Evolutionary conservation across 2,113 vertebrate species (phyloP).

Genomic region (Aspiorhynchus laticeps): DNA sequence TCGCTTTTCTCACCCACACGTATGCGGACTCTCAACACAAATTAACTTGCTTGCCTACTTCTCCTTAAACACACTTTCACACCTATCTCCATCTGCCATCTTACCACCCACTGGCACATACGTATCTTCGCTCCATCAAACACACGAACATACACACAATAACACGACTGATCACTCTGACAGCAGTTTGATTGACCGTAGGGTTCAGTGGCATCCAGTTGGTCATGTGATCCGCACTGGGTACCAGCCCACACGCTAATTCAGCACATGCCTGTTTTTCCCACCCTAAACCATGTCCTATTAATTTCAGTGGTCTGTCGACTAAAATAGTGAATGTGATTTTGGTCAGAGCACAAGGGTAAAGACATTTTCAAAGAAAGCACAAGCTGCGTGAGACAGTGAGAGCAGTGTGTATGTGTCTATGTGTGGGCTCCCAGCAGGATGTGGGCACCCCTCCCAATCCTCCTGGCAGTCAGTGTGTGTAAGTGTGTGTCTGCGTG

Average conservation of each 20-base stretch:
- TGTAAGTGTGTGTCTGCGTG: conserved; percentile 38
- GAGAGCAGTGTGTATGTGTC: conserved; percentile 34
- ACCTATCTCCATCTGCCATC: conserved; percentile 44
- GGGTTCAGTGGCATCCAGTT: conserved; percentile 16
- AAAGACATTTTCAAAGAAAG: conserved; percentile 24
- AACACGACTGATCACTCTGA: conserved; percentile 35
- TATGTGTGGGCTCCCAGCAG: conserved; percentile 46
- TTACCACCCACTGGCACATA: conserved; percentile 17
- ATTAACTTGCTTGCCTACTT: conserved; percentile 34
- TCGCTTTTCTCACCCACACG: conserved; percentile 8
- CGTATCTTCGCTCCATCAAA: conserved; percentile 13
- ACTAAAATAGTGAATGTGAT: conserved; percentile 34
- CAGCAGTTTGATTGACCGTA: conserved; percentile 52
- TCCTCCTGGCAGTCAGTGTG: conserved; percentile 32
- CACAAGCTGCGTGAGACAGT: conserved; percentile 19
- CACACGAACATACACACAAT: conserved; percentile 7
- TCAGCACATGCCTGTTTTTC: background rate
- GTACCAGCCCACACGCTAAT: conserved; percentile 12
- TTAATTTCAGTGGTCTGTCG: conserved; percentile 13
- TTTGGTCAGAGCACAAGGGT: conserved; percentile 28
- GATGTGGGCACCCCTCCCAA: conserved; percentile 44
- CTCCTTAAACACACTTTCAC: conserved; percentile 29
- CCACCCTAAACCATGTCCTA: conserved; percentile 18
- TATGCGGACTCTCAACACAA: conserved; percentile 14
- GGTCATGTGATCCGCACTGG: conserved; percentile 16